Percentiles rank a stretch among this genome's conserved stretches.
Conservation (phyloP, 1,140 invertebrate species). For the Trachymyrmex cornetzi region DNA sequence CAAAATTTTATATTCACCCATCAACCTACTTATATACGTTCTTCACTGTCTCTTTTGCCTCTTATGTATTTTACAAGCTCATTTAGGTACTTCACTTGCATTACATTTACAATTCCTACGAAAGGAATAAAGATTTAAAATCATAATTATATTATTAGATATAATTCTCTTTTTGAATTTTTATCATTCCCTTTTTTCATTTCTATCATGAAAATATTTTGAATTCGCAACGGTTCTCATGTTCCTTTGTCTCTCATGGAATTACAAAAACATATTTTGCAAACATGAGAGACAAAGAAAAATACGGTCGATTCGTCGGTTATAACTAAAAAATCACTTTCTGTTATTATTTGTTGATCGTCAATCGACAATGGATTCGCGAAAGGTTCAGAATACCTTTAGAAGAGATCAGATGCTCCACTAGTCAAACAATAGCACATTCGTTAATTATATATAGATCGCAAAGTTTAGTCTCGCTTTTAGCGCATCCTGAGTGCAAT, state of each 20-base stretch:
- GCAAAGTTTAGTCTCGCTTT: neutral
- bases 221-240: neutral
- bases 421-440: neutral
- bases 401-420: neutral
- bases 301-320: neutral
- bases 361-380: neutral
- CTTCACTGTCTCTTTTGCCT: too few species aligned
- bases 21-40: too few species aligned
- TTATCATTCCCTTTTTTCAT: neutral
- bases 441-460: neutral
- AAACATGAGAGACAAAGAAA: neutral
- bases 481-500: neutral
- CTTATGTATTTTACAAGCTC: too few species aligned
- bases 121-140: neutral
- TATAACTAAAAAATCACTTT: neutral
- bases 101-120: too few species aligned
- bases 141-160: neutral
- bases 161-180: neutral
- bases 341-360: neutral
- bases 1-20: too few species aligned
- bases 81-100: too few species aligned
- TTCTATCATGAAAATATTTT: neutral
- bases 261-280: neutral
- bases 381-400: neutral
- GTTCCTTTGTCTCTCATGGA: neutral